A percentile compares a stretch with the other conserved stretches of the same genome.
Evolutionary conservation across 2,888 invertebrate genomes (phyloP).

Genomic region (Scrobipalpa costella): DNA sequence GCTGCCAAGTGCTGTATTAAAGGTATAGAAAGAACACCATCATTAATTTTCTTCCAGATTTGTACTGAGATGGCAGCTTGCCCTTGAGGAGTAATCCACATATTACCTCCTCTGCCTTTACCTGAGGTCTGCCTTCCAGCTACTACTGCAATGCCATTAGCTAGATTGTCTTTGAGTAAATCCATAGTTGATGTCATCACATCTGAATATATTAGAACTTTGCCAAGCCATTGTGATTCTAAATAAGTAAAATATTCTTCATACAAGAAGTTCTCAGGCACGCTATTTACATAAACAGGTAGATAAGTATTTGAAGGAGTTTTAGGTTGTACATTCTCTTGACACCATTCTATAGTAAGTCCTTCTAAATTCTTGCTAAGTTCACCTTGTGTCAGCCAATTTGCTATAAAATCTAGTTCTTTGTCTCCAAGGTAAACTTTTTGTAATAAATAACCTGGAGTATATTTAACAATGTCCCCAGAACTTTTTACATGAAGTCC

Average conservation of each 20-base stretch:
- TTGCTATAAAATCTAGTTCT: not conserved
- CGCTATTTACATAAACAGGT: slow-evolving; percentile 23
- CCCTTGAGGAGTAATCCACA: slow-evolving; percentile 28
- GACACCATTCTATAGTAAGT: slow-evolving; percentile 32
- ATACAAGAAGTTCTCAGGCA: slow-evolving; percentile 21
- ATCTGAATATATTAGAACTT: slow-evolving; percentile 22
- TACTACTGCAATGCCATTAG: slow-evolving; percentile 24
- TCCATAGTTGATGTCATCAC: slow-evolving; percentile 27
- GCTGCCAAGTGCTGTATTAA: slow-evolving; percentile 27
- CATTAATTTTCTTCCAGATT: slow-evolving; percentile 23
- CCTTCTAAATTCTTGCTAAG: slow-evolving; percentile 10
- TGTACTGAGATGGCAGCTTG: slow-evolving; percentile 29
- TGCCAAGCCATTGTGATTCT: slow-evolving; percentile 22
- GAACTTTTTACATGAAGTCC: slow-evolving; percentile 21
- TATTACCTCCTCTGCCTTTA: slow-evolving; percentile 25
- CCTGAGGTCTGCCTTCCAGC: slow-evolving; percentile 23
- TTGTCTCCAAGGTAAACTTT: slow-evolving; percentile 10
- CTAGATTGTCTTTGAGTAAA: slow-evolving; percentile 13
- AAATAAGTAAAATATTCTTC: slow-evolving; percentile 26
- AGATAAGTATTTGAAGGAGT: slow-evolving; percentile 23
- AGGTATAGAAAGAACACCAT: slow-evolving; percentile 17
- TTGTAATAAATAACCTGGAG: slow-evolving; percentile 25
- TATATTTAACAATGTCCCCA: slow-evolving; percentile 15
- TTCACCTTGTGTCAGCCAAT: slow-evolving; percentile 19
- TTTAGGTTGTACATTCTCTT: not conserved